Conservation (phyloP, 2,113 vertebrate genomes). For the Sorex fumeus region DNA sequence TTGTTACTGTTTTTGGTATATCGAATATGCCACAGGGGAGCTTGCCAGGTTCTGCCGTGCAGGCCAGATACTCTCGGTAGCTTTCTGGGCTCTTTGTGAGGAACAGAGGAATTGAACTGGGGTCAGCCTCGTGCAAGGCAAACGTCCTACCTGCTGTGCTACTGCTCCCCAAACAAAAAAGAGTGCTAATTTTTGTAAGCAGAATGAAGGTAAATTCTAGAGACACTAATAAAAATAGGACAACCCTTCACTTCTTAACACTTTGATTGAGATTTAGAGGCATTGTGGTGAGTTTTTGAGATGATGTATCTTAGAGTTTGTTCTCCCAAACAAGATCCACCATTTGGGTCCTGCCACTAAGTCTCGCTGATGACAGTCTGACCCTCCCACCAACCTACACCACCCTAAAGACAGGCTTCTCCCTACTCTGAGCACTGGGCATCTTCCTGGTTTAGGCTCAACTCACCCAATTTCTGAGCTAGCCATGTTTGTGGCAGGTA, state of each 20-base stretch:
- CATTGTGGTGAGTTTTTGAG: background rate
- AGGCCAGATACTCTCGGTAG: too few relatives aligned
- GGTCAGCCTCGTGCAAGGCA: too few relatives aligned
- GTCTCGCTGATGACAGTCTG: background rate
- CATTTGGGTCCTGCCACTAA: background rate
- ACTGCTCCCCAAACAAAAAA: too few relatives aligned
- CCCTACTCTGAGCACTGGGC: background rate
- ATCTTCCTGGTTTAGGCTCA: background rate
- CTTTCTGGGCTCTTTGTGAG: too few relatives aligned
- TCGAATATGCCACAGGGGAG: too few relatives aligned
- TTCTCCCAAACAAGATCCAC: background rate
- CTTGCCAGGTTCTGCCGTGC: too few relatives aligned
- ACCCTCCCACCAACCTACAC: background rate
- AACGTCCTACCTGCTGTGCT: too few relatives aligned
- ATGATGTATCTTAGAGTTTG: background rate
- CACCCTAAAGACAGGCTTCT: background rate
- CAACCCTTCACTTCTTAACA: background rate
- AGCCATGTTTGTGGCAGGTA: background rate
- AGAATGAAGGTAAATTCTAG: slow-evolving; percentile 1
- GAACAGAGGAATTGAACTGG: too few relatives aligned
- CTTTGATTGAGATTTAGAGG: slow-evolving; percentile 20
- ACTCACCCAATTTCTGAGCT: background rate
- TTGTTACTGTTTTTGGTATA: too few relatives aligned
- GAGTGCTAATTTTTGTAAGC: background rate
- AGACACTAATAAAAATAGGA: background rate